phyloP scores from a whole-genome alignment of 2,888 invertebrate species.

The Mesoligia furuncula region DNA sequence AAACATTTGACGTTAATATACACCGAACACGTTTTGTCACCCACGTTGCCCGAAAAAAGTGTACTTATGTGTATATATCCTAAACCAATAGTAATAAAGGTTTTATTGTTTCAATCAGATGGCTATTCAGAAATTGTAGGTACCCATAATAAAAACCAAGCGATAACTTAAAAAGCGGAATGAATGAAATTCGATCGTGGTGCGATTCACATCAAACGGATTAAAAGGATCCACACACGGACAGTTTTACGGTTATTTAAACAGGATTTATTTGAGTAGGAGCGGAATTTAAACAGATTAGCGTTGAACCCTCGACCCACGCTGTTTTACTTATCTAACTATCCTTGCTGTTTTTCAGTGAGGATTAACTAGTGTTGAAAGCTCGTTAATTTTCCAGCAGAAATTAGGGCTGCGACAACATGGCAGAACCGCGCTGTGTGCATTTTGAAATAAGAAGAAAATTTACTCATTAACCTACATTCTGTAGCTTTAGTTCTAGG shows the following conservation, averaged over 20 bases:
- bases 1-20: constrained; percentile 20
- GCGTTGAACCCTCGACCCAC: constrained; percentile 69
- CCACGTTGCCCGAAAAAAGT: constrained; percentile 9
- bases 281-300: constrained; percentile 82
- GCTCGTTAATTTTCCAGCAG: constrained; percentile 53
- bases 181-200: constrained; percentile 73
- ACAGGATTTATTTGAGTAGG: constrained; percentile 83
- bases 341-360: constrained; percentile 64
- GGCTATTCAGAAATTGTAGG: constrained; percentile 38
- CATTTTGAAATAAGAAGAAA: constrained; percentile 50
- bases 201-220: constrained; percentile 78
- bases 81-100: constrained; percentile 24
- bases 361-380: constrained; percentile 64
- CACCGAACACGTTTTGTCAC: constrained; percentile 18
- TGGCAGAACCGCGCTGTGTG: constrained; percentile 14
- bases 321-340: constrained; percentile 73
- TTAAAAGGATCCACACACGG: constrained; percentile 78
- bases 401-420: constrained; percentile 46
- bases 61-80: background rate
- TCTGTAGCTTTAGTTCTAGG: constrained; percentile 25
- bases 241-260: constrained; percentile 84
- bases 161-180: constrained; percentile 52
- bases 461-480: constrained; percentile 51
- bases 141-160: constrained; percentile 37
- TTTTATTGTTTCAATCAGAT: constrained; percentile 40